phyloP scores from a whole-genome alignment of 2,888 invertebrate species.

The Mesopsocus fuscifrons region DNA sequence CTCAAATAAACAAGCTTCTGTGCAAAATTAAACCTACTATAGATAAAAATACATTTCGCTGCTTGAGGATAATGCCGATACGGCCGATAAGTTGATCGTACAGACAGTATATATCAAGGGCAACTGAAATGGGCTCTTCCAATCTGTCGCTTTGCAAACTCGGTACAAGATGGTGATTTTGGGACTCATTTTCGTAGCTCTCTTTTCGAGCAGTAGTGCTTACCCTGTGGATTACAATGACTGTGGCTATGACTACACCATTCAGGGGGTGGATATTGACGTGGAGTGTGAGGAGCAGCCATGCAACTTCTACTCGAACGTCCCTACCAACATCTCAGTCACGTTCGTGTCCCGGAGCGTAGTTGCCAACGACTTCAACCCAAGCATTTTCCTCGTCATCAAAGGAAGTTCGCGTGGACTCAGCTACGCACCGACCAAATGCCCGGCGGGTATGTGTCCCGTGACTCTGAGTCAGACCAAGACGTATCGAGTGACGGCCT shows the following conservation, averaged over 20 bases:
- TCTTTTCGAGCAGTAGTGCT: no score
- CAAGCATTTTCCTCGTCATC: not conserved
- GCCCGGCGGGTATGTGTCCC: not conserved
- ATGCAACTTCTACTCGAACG: not conserved
- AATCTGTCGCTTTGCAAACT: no score
- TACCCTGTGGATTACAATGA: not conserved
- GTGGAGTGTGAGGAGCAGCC: not conserved
- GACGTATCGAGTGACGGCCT: not conserved
- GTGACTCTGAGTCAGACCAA: not conserved
- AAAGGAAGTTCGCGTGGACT: not conserved
- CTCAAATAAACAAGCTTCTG: no score
- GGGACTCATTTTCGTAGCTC: no score
- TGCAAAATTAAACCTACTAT: no score
- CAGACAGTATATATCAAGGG: no score
- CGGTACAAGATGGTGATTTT: no score
- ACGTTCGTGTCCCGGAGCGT: not conserved
- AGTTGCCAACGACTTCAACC: not conserved
- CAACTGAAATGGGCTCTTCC: no score
- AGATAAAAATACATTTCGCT: no score
- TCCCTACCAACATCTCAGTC: not conserved
- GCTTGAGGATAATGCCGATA: no score
- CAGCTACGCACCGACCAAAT: not conserved
- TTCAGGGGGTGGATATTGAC: not conserved
- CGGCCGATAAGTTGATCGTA: no score
- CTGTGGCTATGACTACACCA: not conserved